Evolutionary conservation across 1,140 invertebrate genomes (phyloP).

Genomic region (Listronotus bonariensis): DNA sequence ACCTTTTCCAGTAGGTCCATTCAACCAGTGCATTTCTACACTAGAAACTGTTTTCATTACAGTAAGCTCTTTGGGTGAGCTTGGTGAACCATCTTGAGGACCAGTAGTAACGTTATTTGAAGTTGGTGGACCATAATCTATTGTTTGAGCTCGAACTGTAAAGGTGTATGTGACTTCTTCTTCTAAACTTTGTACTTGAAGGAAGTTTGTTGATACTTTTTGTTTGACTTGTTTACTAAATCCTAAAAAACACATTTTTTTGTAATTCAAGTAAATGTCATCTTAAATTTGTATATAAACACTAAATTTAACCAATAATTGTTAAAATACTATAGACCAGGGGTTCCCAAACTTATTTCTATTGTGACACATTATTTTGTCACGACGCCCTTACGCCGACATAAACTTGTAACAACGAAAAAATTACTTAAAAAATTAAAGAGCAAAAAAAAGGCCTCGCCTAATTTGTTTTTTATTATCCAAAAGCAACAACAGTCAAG

Average conservation of each 20-base stretch:
- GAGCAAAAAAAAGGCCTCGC: no score
- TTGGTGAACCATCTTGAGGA: constrained; percentile 90
- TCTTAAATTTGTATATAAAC: no score
- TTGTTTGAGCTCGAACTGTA: constrained; percentile 86
- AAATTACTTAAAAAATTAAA: no score
- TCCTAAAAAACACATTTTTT: constrained; percentile 63
- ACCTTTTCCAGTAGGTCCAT: constrained; percentile 81
- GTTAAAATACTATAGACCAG: no score
- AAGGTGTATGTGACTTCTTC: constrained; percentile 93
- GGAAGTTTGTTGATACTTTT: constrained; percentile 79
- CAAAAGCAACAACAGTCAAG: no score
- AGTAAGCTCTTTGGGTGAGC: constrained; percentile 71
- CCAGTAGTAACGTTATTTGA: constrained; percentile 88
- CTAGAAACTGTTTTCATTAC: constrained; percentile 80
- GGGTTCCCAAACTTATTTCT: no score
- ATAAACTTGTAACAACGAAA: no score
- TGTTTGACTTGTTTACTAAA: constrained; percentile 94
- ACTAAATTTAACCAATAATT: no score
- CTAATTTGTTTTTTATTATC: no score
- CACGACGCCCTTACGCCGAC: no score
- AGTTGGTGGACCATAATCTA: constrained; percentile 78
- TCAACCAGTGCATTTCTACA: constrained; percentile 86
- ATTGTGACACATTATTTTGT: no score
- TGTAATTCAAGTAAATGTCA: no score
- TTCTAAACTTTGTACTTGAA: constrained; percentile 83